These are phyloP conservation scores for Orientallactaga sibirica DNA, from an alignment of 2,797 vertebrate genomes.

Conservation along the genomic window DNA sequence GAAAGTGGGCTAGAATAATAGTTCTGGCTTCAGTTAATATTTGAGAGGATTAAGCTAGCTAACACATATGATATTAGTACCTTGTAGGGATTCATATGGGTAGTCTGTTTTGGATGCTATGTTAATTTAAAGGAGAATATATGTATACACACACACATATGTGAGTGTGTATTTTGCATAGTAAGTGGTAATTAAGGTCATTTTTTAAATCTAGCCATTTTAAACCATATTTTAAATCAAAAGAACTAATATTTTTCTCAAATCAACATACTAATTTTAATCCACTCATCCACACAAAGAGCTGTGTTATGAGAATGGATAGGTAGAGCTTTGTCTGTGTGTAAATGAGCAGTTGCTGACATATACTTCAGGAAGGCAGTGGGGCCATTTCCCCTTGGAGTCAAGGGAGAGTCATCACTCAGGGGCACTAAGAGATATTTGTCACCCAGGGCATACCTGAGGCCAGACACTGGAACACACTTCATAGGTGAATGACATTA, in stretches of 20 bases:
- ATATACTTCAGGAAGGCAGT: neutral
- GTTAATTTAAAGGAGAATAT: neutral
- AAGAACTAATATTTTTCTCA: neutral
- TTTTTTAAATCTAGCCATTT: neutral
- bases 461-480: neutral
- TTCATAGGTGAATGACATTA: neutral
- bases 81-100: neutral
- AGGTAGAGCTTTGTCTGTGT: neutral
- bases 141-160: too few species aligned
- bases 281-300: neutral
- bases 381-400: neutral
- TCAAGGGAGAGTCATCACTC: fast-evolving
- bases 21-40: neutral
- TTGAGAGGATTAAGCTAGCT: neutral
- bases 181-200: neutral
- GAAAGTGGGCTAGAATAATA: neutral
- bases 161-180: neutral
- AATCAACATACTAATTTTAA: neutral
- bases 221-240: neutral
- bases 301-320: neutral
- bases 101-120: neutral
- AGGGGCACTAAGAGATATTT: neutral
- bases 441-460: neutral
- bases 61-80: neutral
- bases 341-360: neutral